Base-by-base conservation (phyloP, 2,113 vertebrate genomes). In the Pantherophis guttatus region DNA sequence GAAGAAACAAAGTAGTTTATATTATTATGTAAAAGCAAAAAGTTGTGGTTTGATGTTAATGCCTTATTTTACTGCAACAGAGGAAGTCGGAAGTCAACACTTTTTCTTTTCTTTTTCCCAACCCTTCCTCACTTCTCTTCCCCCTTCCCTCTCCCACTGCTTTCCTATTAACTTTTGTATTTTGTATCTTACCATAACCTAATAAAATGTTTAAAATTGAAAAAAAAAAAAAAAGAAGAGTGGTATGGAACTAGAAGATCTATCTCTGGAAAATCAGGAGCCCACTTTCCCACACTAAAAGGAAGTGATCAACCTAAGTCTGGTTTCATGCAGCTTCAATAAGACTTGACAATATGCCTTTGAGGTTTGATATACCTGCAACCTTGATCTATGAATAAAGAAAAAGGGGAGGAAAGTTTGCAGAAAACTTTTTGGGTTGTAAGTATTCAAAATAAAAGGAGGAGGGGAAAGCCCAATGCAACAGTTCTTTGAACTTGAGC, bases 371-470 rank as follows among this genome's bases (percentile, higher is more conserved):
- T 33, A 91, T 55, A 90, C 26, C 58, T 94, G 2, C 59, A 57
- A 70, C 94, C 94, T 94, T 94, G 23, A 58, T 12, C 62, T 75
- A 24, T 89, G 95, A 91, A 52, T 81, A 90, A 59, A 93, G 90
- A 94, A 48, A 86, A 86, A 59, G n/a, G 55, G 94, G 90, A 59
- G 55, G n/a, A 94, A 90, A 57, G 86, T 70, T 57, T 95, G 26
- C 54, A n/a, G 92, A 92, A 94, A 93, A 26, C 75, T 39, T 55
- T 55, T 55, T 54, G 48, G 86, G 21, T 92, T 92, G 53, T 86
- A 17, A 94, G 13, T 52, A 95, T 75, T 94, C 93, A 75, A 93
- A 89, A 70, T 70, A 53, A 50, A 54, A 12, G 52, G 65, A 53
- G 86, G 26, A 87, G 10, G 54, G 86, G 52, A 92, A 94, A 93